Percentiles rank a stretch among this genome's conserved stretches.
These are phyloP conservation scores for Craniophora ligustri DNA, from an alignment of 2,888 invertebrate genomes.

Conservation along the genomic window DNA sequence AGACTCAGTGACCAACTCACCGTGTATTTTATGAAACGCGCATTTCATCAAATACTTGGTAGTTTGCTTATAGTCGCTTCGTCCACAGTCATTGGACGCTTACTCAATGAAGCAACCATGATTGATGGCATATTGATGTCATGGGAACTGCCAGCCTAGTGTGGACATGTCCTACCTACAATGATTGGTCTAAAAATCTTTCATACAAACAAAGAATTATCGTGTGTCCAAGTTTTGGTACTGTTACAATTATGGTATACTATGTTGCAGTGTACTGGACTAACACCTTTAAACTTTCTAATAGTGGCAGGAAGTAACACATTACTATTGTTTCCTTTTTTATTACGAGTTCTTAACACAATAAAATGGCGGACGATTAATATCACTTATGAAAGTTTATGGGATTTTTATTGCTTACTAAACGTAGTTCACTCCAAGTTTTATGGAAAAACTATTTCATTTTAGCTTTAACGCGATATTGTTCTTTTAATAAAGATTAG, in stretches of 20 bases:
- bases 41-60: too few species aligned
- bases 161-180: not conserved
- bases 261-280: not conserved
- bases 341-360: slow-evolving; percentile 20
- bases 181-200: not conserved
- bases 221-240: too few species aligned
- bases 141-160: not conserved
- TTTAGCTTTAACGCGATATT: slow-evolving; percentile 6
- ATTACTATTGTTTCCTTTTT: slow-evolving; percentile 44
- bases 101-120: not conserved
- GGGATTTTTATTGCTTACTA: slow-evolving; percentile 24
- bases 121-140: too few species aligned
- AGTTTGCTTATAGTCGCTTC: too few species aligned
- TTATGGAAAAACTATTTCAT: slow-evolving; percentile 21
- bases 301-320: slow-evolving; percentile 50
- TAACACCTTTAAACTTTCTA: slow-evolving; percentile 52
- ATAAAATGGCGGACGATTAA: slow-evolving; percentile 35
- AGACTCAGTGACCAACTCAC: too few species aligned
- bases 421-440: slow-evolving; percentile 14
- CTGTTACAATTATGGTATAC: not conserved
- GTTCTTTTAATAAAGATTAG: not conserved
- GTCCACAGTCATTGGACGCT: too few species aligned
- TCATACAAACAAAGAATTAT: too few species aligned
- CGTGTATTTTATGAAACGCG: too few species aligned
- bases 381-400: slow-evolving; percentile 36